phyloP scores from a whole-genome alignment of 2,888 invertebrate genomes.

The Zygaena filipendulae region DNA sequence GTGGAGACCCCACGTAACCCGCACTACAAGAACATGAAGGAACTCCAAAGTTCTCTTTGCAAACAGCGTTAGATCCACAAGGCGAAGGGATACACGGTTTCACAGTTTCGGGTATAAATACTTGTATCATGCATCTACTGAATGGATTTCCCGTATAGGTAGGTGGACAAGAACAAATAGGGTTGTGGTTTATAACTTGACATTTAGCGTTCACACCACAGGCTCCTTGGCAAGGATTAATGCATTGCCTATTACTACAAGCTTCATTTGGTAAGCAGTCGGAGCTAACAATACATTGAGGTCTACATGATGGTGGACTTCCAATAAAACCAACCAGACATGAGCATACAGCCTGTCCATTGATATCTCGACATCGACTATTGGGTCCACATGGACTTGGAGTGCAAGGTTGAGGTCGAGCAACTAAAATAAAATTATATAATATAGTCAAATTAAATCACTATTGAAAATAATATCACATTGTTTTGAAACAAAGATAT shows the following conservation, averaged over 20 bases:
- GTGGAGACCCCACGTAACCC: constrained; percentile 76
- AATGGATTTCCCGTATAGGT: constrained; percentile 82
- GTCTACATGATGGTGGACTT: constrained; percentile 80
- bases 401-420: constrained; percentile 40
- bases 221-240: constrained; percentile 85
- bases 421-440: constrained; percentile 29
- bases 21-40: constrained; percentile 81
- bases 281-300: constrained; percentile 79
- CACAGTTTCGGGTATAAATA: constrained; percentile 52
- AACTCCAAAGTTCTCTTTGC: constrained; percentile 72
- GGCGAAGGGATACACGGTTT: constrained; percentile 83
- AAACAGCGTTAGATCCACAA: constrained; percentile 83
- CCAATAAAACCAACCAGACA: constrained; percentile 78
- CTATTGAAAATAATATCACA: neutral
- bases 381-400: constrained; percentile 82
- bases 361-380: constrained; percentile 78
- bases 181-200: constrained; percentile 83
- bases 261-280: constrained; percentile 81
- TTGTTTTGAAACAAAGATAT: neutral
- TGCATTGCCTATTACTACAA: constrained; percentile 82
- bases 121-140: constrained; percentile 68
- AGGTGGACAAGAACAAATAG: constrained; percentile 78
- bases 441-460: constrained; percentile 1
- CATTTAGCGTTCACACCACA: constrained; percentile 82
- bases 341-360: constrained; percentile 78